phyloP scores from a whole-genome alignment of 37 sponge, comb jelly and placozoan species.

The Mnemiopsis leidyi region DNA sequence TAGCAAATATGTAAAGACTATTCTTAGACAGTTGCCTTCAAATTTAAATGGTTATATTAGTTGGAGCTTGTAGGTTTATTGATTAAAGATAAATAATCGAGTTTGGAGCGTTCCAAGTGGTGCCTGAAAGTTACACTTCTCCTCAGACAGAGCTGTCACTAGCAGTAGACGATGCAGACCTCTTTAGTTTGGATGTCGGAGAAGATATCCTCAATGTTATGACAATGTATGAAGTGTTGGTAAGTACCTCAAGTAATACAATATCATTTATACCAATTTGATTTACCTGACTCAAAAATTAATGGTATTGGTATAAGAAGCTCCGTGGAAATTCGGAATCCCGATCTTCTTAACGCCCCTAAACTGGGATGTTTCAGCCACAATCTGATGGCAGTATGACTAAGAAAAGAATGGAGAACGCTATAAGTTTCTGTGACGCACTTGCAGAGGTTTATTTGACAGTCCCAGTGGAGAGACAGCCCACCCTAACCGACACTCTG shows the following conservation, averaged over 20 bases:
- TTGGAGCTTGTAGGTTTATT: no score
- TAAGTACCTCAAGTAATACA: conserved; percentile 7
- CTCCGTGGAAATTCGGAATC: no score
- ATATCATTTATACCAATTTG: no score
- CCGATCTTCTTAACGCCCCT: no score
- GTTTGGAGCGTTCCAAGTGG: no score
- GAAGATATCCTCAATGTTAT: conserved; percentile 31
- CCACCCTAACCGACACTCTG: conserved; percentile 53
- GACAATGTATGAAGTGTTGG: conserved; percentile 48
- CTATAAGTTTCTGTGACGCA: conserved; percentile 25
- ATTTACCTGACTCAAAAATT: no score
- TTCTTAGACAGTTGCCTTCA: no score
- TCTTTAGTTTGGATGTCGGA: conserved; percentile 19
- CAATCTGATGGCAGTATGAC: background rate
- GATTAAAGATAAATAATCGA: no score
- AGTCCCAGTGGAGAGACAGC: conserved; percentile 6
- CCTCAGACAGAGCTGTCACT: conserved; percentile 50
- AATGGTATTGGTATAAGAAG: no score
- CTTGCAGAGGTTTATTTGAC: conserved; percentile 61
- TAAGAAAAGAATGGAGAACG: conserved; percentile 58
- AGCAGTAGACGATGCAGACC: conserved; percentile 21
- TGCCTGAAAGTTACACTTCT: no score
- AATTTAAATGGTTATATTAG: no score
- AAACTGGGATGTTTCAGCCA: background rate
- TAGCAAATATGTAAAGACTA: no score